These are phyloP conservation scores for Drosophila miranda DNA, from an alignment of 1,140 invertebrate species.

Conservation along the genomic window DNA sequence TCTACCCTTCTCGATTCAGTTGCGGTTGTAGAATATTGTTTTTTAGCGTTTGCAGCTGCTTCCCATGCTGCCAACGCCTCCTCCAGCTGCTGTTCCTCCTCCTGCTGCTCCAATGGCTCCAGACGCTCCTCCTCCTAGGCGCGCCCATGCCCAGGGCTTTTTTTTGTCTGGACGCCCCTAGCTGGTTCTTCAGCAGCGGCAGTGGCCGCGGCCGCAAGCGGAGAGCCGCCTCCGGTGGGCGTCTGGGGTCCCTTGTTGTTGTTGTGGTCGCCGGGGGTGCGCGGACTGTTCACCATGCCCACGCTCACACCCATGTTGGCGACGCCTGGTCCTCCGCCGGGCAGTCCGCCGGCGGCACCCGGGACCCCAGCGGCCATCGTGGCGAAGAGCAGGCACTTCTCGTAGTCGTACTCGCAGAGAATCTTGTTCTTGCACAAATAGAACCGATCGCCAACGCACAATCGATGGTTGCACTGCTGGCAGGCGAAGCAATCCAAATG, in stretches of 20 bases:
- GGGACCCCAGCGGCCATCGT: constrained; percentile 85
- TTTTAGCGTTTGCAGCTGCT: constrained; percentile 79
- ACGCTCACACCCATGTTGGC: constrained; percentile 38
- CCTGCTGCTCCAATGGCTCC: constrained; percentile 12
- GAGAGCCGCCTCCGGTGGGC: constrained; percentile 60
- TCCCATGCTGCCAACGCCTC: constrained; percentile 67
- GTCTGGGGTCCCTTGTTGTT: constrained; percentile 77
- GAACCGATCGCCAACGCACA: constrained; percentile 98
- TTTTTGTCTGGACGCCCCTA: constrained; percentile 82
- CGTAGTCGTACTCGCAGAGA: constrained; percentile 98
- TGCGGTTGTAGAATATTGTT: constrained; percentile 81
- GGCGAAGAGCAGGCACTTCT: constrained; percentile 94
- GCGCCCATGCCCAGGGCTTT: constrained; percentile 65
- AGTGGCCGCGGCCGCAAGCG: constrained; percentile 68
- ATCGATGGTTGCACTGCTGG: constrained; percentile 98
- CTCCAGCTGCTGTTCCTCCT: constrained; percentile 25
- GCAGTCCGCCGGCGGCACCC: constrained; percentile 40
- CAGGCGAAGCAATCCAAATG: constrained; percentile 99
- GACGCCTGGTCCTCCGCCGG: constrained; percentile 36
- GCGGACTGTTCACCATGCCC: constrained; percentile 64
- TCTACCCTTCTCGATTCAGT: constrained; percentile 31
- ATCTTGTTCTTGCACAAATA: constrained; percentile 99
- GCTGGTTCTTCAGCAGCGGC: constrained; percentile 79
- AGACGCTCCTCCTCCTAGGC: constrained; percentile 30
- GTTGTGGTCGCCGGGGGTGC: constrained; percentile 77